Base-by-base conservation (phyloP, 2,113 vertebrate species). In the Calyptommatus sinebrachiatus region DNA sequence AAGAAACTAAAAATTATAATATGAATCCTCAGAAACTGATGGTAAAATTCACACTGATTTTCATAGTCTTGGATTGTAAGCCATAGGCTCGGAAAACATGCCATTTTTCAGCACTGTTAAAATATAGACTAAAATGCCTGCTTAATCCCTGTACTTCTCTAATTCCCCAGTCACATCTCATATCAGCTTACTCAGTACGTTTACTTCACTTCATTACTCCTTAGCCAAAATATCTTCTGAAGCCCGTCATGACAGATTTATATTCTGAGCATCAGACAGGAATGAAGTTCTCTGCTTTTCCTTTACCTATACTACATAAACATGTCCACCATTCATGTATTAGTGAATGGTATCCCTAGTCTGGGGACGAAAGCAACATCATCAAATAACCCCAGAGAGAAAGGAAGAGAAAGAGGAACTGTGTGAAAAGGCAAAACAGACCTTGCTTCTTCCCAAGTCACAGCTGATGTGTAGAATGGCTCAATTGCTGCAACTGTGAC, bases 241-340 rank as follows among this genome's bases (percentile, higher is more conserved):
- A 90, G 91, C 72, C 86, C 90, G 66, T 77, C 80, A 41, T 90
- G 93, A 92, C 94, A 95, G 94, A 96, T 96, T 96, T 96, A 96
- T 95, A 87, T 94, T 92, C 93, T 95, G 95, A 95, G 92, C 88
- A 91, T 94, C 89, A 95, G 94, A 95, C 92, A 95, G 94, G 95
- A 95, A 96, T 96, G 94, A 0, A 57, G 89, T 87, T 90, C 89
- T 95, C 94, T 95, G 94, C 85, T 95, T 95, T 95, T 94, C 86
- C 94, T 96, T 96, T 89, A 82, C 92, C 92, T 94, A 53, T 94
- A 95, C 91, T 90, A 95, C 94, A 95, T 95, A 96, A 96, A 95
- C 93, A 93, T 95, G 93, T 94, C 94, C 87, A 0, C 53, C 80
- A 83, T 18, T 88, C 31, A 68, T 83, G 70, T 66, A 78, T 83